phyloP scores from a whole-genome alignment of 1,140 invertebrate genomes.

The Ectropis grisescens region DNA sequence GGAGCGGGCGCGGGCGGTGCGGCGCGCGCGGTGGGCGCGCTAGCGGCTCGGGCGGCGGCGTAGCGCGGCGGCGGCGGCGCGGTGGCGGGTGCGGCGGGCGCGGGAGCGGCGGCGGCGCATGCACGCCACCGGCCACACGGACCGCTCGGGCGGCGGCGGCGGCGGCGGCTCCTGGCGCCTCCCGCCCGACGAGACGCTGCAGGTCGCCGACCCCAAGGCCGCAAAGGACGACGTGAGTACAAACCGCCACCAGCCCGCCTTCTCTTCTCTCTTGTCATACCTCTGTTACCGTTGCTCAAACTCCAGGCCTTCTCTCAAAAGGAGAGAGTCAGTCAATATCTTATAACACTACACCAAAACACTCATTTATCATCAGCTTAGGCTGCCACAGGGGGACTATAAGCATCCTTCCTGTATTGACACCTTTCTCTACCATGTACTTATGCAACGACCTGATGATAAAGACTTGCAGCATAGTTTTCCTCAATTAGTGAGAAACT shows the following conservation, averaged over 20 bases:
- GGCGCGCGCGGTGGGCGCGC: slow-evolving; percentile 20
- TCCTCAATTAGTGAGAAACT: no score
- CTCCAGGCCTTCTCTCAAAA: no score
- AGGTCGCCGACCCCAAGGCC: slow-evolving; percentile 86
- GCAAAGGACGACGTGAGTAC: slow-evolving; percentile 76
- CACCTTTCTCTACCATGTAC: no score
- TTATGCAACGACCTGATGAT: no score
- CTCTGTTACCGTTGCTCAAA: no score
- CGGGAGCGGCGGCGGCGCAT: slow-evolving; percentile 69
- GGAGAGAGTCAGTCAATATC: no score
- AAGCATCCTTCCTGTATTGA: no score
- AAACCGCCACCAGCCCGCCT: no score
- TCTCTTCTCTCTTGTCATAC: slow-evolving; percentile 2
- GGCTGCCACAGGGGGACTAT: slow-evolving; percentile 1
- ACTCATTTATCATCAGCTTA: no score
- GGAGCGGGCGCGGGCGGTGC: slow-evolving; percentile 13
- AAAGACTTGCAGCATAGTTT: no score
- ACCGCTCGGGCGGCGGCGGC: slow-evolving; percentile 74
- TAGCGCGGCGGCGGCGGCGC: slow-evolving; percentile 55
- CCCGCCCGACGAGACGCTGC: slow-evolving; percentile 89
- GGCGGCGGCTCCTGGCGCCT: slow-evolving; percentile 82
- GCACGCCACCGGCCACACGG: slow-evolving; percentile 87
- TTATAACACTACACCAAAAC: no score
- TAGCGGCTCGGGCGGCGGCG: slow-evolving; percentile 29
- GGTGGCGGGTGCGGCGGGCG: slow-evolving; percentile 54